Evolutionary conservation across 2,888 invertebrate genomes (phyloP).

Genomic region (Stictocephala bisonia): DNA sequence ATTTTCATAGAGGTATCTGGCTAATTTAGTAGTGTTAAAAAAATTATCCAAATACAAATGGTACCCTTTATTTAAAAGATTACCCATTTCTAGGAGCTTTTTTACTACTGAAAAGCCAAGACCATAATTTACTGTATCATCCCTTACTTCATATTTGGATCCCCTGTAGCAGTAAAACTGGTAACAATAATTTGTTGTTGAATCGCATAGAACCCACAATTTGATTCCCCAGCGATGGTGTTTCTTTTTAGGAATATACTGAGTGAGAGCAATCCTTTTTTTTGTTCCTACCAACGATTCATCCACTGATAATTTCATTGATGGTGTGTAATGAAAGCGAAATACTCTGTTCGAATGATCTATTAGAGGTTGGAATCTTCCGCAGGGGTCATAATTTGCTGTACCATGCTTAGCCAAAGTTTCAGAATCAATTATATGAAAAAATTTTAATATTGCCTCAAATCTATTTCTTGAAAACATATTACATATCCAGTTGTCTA

Average conservation of each 20-base stretch:
- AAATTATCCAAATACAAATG: slow-evolving; percentile 42
- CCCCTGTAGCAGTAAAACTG: slow-evolving; percentile 39
- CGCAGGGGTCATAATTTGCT: slow-evolving; percentile 32
- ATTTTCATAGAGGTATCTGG: slow-evolving; percentile 15
- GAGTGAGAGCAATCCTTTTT: neutral
- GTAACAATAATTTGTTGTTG: slow-evolving; percentile 30
- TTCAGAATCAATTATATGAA: slow-evolving; percentile 11
- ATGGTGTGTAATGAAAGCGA: neutral
- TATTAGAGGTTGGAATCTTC: slow-evolving; percentile 20
- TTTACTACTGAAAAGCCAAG: slow-evolving; percentile 25
- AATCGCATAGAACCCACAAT: slow-evolving; percentile 41
- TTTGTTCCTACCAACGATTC: slow-evolving; percentile 41
- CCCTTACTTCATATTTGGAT: too few species aligned
- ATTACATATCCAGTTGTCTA: slow-evolving; percentile 34
- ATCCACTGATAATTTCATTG: slow-evolving; percentile 25
- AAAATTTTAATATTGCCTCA: slow-evolving; percentile 30
- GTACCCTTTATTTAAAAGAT: slow-evolving; percentile 36
- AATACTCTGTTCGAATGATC: slow-evolving; percentile 35
- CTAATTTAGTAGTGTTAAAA: slow-evolving; percentile 11
- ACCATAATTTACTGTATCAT: neutral
- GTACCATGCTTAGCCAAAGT: neutral
- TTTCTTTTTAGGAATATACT: slow-evolving; percentile 38
- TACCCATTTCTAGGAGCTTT: slow-evolving; percentile 24
- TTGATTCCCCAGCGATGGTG: slow-evolving; percentile 42
- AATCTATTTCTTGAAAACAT: slow-evolving; percentile 24